A percentile compares a stretch with the other conserved stretches of the same genome.
phyloP scores from a whole-genome alignment of 2,888 invertebrate genomes.

The Argyresthia goedartella region DNA sequence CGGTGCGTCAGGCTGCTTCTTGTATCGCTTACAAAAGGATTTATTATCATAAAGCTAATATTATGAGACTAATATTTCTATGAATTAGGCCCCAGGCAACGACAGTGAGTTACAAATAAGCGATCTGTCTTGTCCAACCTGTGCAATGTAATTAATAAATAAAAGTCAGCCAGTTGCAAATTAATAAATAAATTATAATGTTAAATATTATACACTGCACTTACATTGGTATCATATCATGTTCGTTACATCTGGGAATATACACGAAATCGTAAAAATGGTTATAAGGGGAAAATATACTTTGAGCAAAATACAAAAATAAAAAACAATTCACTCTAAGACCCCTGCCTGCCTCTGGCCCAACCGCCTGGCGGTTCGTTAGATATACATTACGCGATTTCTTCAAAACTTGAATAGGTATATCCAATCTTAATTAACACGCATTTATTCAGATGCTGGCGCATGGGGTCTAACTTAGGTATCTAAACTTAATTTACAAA shows the following conservation, averaged over 20 bases:
- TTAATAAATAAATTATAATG: slow-evolving; percentile 71
- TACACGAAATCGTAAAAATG: slow-evolving; percentile 57
- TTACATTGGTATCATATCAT: slow-evolving; percentile 54
- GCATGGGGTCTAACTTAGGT: slow-evolving; percentile 17
- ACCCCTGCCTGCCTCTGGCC: no score
- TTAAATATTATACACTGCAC: slow-evolving; percentile 67
- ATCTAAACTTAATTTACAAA: no score
- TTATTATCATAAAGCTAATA: no score
- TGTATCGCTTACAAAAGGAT: no score
- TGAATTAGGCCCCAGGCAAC: no score
- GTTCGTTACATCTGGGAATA: slow-evolving; percentile 58
- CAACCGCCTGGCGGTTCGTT: no score
- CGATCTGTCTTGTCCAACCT: neutral
- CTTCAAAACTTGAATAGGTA: no score
- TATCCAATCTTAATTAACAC: no score
- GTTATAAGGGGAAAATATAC: slow-evolving; percentile 49
- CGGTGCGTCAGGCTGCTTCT: no score
- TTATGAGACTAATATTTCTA: no score
- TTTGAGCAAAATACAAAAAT: slow-evolving; percentile 66
- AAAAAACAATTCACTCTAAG: slow-evolving; percentile 54
- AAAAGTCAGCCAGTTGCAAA: slow-evolving; percentile 41
- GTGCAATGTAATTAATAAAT: slow-evolving; percentile 14
- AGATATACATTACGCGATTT: no score
- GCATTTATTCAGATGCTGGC: no score
- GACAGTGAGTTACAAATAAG: neutral